Percentiles rank a stretch among this genome's conserved stretches.
These are phyloP conservation scores for Donacobius atricapilla DNA, from an alignment of 2,113 vertebrate genomes.

Conservation along the genomic window DNA sequence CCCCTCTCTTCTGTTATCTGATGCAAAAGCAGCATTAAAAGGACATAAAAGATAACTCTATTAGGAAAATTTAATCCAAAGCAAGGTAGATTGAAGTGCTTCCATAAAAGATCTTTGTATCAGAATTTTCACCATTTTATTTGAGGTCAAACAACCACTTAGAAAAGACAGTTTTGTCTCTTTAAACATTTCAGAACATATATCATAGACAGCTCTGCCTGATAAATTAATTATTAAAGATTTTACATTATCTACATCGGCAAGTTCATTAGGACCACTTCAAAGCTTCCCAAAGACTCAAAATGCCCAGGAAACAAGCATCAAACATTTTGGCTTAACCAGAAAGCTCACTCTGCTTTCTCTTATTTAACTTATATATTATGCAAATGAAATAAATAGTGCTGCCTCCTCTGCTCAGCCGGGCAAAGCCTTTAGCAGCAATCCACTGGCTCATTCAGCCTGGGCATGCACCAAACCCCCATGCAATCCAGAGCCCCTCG, in stretches of 20 bases:
- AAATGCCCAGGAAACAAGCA: constrained; percentile 12
- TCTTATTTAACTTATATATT: constrained; percentile 47
- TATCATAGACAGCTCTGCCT: neutral
- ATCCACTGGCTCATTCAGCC: neutral
- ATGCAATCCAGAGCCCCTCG: neutral
- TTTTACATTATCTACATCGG: constrained; percentile 38
- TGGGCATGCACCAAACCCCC: neutral
- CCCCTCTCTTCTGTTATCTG: neutral
- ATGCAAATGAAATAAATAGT: constrained; percentile 43
- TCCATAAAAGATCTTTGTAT: neutral
- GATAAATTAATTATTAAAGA: constrained; percentile 61
- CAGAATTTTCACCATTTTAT: neutral
- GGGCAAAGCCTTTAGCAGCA: neutral
- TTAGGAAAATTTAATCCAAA: neutral
- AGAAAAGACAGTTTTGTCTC: neutral
- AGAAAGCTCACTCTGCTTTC: constrained; percentile 13
- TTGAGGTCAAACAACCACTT: neutral
- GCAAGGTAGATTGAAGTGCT: neutral
- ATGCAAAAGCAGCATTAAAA: neutral
- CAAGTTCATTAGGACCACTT: constrained; percentile 38
- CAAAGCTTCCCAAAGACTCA: constrained; percentile 4
- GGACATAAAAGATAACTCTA: neutral
- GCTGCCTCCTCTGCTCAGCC: neutral
- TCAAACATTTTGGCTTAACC: constrained; percentile 8
- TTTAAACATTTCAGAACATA: constrained; percentile 6